Percentiles rank a stretch among this genome's conserved stretches.
Evolutionary conservation across 1,140 invertebrate genomes (phyloP).

Genomic region (Cyphomyrmex costatus): DNA sequence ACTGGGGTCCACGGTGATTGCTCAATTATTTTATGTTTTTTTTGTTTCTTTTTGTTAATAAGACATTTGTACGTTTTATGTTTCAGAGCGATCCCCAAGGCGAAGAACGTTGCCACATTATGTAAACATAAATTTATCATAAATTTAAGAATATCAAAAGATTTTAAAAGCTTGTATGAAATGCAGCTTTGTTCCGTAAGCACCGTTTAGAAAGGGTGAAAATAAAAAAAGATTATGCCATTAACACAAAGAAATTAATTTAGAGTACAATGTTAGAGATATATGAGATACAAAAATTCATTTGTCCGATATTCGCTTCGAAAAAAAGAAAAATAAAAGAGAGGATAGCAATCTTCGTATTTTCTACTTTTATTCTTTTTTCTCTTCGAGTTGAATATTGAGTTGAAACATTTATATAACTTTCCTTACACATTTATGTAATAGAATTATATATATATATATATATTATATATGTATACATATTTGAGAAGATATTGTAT

Average conservation of each 20-base stretch:
- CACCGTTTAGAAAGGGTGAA: slow-evolving; percentile 58
- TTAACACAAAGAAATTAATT: slow-evolving; percentile 66
- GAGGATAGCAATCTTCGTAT: slow-evolving; percentile 30
- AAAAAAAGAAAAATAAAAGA: slow-evolving; percentile 54
- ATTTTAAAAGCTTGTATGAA: slow-evolving; percentile 73
- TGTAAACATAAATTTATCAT: slow-evolving; percentile 85
- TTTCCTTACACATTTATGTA: slow-evolving; percentile 61
- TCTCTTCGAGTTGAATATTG: slow-evolving; percentile 40
- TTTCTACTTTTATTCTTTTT: too few relatives aligned
- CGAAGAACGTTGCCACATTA: slow-evolving; percentile 88
- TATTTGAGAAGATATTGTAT: slow-evolving; percentile 65
- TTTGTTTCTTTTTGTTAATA: slow-evolving; percentile 55
- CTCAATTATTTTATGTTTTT: slow-evolving; percentile 60
- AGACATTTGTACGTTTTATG: slow-evolving; percentile 72
- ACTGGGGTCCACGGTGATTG: slow-evolving; percentile 33
- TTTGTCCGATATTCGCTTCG: slow-evolving; percentile 61
- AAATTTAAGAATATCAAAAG: slow-evolving; percentile 70
- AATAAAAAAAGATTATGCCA: slow-evolving; percentile 14
- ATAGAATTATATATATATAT: slow-evolving; percentile 43
- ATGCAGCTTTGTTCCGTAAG: slow-evolving; percentile 70
- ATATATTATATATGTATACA: slow-evolving; percentile 52
- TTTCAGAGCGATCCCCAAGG: slow-evolving; percentile 88
- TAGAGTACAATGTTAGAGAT: slow-evolving; percentile 59
- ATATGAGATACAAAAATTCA: slow-evolving; percentile 36
- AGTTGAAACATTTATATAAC: slow-evolving; percentile 54